A percentile compares a stretch with the other conserved stretches of the same genome.
Evolutionary conservation across 2,888 invertebrate species (phyloP).

Genomic region (Drosophila borborema): DNA sequence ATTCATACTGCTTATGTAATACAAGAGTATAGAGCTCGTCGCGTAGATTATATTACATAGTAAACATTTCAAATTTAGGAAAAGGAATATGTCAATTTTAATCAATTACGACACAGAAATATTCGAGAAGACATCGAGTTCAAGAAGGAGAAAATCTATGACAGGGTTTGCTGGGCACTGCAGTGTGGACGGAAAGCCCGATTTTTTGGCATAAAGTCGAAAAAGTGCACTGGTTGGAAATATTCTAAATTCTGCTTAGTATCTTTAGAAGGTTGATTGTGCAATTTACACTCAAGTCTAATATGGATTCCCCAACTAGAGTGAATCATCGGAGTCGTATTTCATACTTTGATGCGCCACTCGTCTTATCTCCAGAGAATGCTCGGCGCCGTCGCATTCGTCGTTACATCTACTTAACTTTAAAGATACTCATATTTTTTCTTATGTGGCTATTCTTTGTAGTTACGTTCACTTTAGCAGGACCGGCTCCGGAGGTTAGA

Average conservation of each 20-base stretch:
- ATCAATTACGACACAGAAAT: not conserved
- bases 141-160: not conserved
- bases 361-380: not conserved
- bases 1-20: too few species aligned
- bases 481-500: too few species aligned
- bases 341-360: not conserved
- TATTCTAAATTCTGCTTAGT: not conserved
- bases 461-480: too few species aligned
- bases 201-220: too few species aligned
- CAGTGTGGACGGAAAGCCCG: too few species aligned
- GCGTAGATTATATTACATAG: not conserved
- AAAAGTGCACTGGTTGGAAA: not conserved
- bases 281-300: not conserved
- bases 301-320: not conserved
- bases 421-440: not conserved
- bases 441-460: not conserved
- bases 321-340: not conserved
- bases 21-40: too few species aligned
- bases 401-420: not conserved
- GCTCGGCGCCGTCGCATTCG: not conserved
- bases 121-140: not conserved
- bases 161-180: not conserved
- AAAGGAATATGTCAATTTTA: not conserved
- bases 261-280: not conserved
- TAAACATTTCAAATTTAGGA: not conserved